A percentile compares a stretch with the other conserved stretches of the same genome.
phyloP scores from a whole-genome alignment of 1,140 invertebrate genomes.

The Trinorchestia longiramus region DNA sequence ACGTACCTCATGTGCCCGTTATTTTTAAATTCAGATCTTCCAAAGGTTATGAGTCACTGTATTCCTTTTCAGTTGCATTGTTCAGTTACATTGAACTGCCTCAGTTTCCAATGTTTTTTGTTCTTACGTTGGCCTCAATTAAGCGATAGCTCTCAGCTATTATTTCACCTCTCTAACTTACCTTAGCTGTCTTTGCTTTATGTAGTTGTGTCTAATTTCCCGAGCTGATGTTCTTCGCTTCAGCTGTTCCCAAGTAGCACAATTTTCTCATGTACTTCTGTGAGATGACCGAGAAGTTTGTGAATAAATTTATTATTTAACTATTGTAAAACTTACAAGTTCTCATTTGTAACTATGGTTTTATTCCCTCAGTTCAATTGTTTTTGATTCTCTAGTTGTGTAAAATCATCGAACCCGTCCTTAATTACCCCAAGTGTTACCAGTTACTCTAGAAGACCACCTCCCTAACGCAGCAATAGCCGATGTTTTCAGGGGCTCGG shows the following conservation, averaged over 20 bases:
- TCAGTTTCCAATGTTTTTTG: too few relatives aligned
- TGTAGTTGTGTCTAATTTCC: neutral
- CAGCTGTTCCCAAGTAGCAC: neutral
- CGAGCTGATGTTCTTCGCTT: neutral
- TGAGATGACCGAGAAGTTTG: neutral
- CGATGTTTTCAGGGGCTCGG: neutral
- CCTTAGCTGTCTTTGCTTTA: neutral
- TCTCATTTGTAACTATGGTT: neutral
- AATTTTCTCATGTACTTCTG: neutral
- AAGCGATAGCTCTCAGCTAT: too few relatives aligned
- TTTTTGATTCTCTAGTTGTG: neutral
- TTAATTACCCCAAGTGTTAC: neutral
- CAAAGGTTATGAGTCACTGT: too few relatives aligned
- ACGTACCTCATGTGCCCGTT: too few relatives aligned
- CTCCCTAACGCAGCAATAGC: neutral
- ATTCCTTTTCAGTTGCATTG: too few relatives aligned
- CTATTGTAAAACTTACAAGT: neutral
- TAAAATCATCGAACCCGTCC: neutral
- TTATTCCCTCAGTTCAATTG: too few relatives aligned
- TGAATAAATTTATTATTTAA: neutral
- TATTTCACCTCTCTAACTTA: neutral
- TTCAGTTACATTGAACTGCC: too few relatives aligned
- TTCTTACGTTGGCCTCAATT: too few relatives aligned
- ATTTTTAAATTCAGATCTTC: too few relatives aligned
- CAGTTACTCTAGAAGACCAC: neutral